These are phyloP conservation scores for Temnothorax ravouxi DNA, from an alignment of 2,888 invertebrate species.

Conservation along the genomic window DNA sequence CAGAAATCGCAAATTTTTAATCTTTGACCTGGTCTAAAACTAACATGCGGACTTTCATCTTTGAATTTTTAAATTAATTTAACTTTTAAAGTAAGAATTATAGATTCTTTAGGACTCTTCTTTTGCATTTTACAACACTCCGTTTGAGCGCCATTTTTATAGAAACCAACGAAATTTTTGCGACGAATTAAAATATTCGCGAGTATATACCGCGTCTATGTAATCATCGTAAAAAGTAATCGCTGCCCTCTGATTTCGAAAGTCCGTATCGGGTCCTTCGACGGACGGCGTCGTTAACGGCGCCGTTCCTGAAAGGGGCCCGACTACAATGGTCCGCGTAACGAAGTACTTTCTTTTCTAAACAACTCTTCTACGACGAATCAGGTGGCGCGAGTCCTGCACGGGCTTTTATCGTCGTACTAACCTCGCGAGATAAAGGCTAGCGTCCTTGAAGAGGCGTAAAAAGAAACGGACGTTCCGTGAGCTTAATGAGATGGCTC, in stretches of 20 bases:
- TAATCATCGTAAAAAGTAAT: constrained; percentile 42
- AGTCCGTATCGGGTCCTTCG: constrained; percentile 43
- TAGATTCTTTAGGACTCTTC: neutral
- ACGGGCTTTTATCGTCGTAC: constrained; percentile 60
- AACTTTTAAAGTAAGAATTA: constrained; percentile 10
- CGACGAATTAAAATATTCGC: constrained; percentile 30
- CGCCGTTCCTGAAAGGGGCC: constrained; percentile 29
- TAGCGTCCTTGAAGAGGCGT: constrained; percentile 44
- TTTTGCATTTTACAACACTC: neutral
- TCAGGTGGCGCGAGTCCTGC: constrained; percentile 41
- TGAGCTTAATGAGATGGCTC: constrained; percentile 64
- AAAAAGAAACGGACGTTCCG: constrained; percentile 55
- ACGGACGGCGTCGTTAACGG: constrained; percentile 48
- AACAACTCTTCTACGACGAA: constrained; percentile 60
- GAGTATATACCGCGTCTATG: neutral
- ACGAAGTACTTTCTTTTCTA: constrained; percentile 61
- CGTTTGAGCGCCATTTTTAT: neutral
- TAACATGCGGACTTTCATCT: neutral
- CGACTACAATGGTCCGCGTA: constrained; percentile 49
- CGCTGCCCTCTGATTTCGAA: constrained; percentile 26
- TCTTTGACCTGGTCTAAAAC: neutral
- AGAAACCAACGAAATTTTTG: neutral
- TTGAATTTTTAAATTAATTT: constrained; percentile 8
- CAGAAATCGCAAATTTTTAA: neutral
- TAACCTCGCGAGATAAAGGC: constrained; percentile 63